Base-by-base conservation (phyloP, 2,113 vertebrate species). In the Lepisosteus osseus region DNA sequence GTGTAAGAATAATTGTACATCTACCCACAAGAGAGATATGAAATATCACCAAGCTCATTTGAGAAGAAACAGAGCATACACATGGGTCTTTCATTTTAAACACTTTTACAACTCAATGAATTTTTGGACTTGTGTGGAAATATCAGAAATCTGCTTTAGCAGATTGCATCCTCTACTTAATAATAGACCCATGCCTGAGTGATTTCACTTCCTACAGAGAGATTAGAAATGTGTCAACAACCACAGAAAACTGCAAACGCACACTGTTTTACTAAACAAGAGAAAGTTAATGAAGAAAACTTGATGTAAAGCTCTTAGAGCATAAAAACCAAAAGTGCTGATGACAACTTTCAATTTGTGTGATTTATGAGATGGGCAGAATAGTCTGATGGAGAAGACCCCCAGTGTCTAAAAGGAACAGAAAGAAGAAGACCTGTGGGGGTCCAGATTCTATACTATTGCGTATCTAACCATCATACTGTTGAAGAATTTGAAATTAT, bases 331-430 rank as follows among this genome's bases (percentile, higher is more conserved):
- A 4, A 59, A 59, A 59, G 57, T 59, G 57, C 57, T 59, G 57
- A 59, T 59, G 57, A 59, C 57, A 59, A 59, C 57, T 14, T 59
- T 13, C 57, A 59, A 59, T 59, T 14, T 59, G 57, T 59, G 57
- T 59, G 57, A 59, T 59, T 59, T 59, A 59, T 59, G 57, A n/a
- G 57, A 59, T 13, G 57, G 57, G 3, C 11, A 13, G 9, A 3
- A 4, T 3, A 59, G 57, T 5, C 3, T 59, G 11, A 6, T 15
- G n/a, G 4, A 59, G n/a, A 59, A 2, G 12, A 59, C 5, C 57
- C 57, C 12, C n/a, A 59, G 12, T 14, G 14, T 8, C 11, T 59
- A 13, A 5, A 5, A n/a, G 57, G 5, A 59, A 13, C 57, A 59
- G n/a, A 59, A 14, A 59, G 2, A 59, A 59, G 57, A 59, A 15